phyloP scores from a whole-genome alignment of 2,888 invertebrate species.

The Harpalus rubripes region DNA sequence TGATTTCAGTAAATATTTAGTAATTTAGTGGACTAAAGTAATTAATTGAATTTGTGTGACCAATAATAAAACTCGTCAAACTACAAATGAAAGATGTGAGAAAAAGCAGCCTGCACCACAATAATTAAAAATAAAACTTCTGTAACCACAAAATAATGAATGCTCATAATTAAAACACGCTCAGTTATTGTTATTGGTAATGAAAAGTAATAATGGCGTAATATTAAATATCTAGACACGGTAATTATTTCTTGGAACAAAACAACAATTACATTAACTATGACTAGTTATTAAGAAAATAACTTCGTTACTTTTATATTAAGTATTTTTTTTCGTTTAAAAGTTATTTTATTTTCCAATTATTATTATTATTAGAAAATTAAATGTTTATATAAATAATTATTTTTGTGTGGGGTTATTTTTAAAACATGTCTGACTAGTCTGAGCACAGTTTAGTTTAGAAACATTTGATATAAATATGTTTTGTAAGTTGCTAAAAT shows the following conservation, averaged over 20 bases:
- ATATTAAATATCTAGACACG: constrained; percentile 42
- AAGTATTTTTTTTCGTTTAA: not conserved
- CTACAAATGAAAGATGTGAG: constrained; percentile 36
- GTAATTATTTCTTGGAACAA: constrained; percentile 50
- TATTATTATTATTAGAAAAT: not conserved
- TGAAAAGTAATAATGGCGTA: constrained; percentile 26
- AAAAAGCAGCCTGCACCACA: constrained; percentile 35
- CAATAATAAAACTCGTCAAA: not conserved
- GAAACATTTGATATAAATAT: not conserved
- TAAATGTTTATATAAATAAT: not conserved
- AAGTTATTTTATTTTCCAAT: not conserved
- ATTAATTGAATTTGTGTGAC: constrained; percentile 31
- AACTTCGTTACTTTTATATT: not conserved
- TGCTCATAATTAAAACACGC: constrained; percentile 23
- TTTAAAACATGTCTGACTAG: not conserved
- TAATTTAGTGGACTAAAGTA: not conserved
- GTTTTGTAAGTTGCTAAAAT: not conserved
- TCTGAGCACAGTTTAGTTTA: not conserved
- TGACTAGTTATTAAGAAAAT: constrained; percentile 7
- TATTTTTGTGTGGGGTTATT: not conserved
- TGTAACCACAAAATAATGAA: constrained; percentile 15
- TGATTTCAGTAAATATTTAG: not conserved
- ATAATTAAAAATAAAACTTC: not conserved
- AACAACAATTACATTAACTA: constrained; percentile 55
- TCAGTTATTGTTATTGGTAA: constrained; percentile 32